Conservation (phyloP, 2,888 invertebrate species). For the Philhelius pedissequus region DNA sequence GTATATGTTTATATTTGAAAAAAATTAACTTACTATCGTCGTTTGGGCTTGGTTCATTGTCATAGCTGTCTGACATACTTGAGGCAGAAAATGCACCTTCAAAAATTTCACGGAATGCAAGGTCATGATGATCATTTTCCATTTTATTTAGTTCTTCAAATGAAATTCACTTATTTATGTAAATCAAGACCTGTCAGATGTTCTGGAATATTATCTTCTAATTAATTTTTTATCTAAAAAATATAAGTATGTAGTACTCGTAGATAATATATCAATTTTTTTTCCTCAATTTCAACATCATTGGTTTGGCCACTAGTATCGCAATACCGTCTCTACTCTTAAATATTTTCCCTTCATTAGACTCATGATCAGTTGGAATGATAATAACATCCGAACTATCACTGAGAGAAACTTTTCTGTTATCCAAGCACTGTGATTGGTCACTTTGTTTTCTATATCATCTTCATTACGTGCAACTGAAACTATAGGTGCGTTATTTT, state of each 20-base stretch:
- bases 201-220: neutral
- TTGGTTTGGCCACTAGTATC: no score
- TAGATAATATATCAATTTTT: neutral
- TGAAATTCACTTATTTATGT: neutral
- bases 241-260: neutral
- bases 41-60: conserved; percentile 45
- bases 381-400: conserved; percentile 71
- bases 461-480: neutral
- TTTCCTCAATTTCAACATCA: no score
- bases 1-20: no score
- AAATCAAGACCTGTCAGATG: neutral
- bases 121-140: conserved; percentile 76
- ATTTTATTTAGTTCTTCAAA: conserved; percentile 63
- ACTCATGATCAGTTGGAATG: conserved; percentile 72
- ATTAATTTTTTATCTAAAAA: no score
- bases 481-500: no score
- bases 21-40: conserved; percentile 69
- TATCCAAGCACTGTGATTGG: neutral
- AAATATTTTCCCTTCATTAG: conserved; percentile 59
- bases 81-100: conserved; percentile 70
- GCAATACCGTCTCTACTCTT: neutral
- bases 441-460: neutral
- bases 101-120: conserved; percentile 70
- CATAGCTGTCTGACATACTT: conserved; percentile 61
- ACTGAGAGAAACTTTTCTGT: conserved; percentile 54